Base-by-base conservation (phyloP, 2,888 invertebrate genomes). In the Elgonia sp. region DNA sequence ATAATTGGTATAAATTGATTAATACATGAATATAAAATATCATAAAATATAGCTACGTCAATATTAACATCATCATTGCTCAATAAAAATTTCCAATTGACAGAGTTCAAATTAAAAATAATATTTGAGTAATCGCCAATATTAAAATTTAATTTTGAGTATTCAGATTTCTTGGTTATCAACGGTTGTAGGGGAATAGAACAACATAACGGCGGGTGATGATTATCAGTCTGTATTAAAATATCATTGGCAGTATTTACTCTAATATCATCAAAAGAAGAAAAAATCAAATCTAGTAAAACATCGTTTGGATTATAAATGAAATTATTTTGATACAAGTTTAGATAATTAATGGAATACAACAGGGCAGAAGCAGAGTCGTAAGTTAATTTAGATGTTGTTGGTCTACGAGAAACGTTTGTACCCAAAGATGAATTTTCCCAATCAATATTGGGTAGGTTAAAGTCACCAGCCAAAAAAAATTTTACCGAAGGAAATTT, bases 361-460 rank as follows among this genome's bases (percentile, higher is more conserved):
- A 39, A 18, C 18, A 72, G 20, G 16, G 29, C 10, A 8, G 5
- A 5, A 50, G 16, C 16, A 50, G 50, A 50, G 16, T 10, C 14
- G 10, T 16, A 14, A 16, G 50, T 50, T 7, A 50, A 14, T 14
- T 10, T 14, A 5, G 50, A 14, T 14, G 50, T 50, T 7, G 10
- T 16, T 14, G 5, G 10, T 14, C 14, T 14, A 5, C 14, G 5
- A 50, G 5, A 14, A 50, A 8, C 10, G 9, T 50, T 16, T 16
- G 65, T 40, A 18, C n/a, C 39, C 9, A 65, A 18, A n/a, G 39
- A 18, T 8, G 65, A 65, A 40, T 65, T 65, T 12, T 40, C 10
- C 73, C 57, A 73, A 60, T 42, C 7, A n/a, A 73, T 21, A 53
- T 57, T 39, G 2, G 73, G 60, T n/a, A 73, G 21, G 16, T 73